phyloP scores from a whole-genome alignment of 1,140 invertebrate species.

The Teleopsis dalmanni region DNA sequence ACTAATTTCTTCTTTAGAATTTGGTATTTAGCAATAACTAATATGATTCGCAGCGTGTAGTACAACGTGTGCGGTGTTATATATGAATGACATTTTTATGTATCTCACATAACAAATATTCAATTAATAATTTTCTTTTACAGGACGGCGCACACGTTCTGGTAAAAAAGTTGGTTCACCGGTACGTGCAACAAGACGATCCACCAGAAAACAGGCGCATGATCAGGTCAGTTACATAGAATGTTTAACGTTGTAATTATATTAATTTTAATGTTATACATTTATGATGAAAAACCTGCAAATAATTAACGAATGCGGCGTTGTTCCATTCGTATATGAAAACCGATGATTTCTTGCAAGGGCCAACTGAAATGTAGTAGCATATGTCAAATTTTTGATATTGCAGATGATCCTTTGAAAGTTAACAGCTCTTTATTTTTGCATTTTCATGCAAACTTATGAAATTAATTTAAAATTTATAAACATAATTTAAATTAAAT shows the following conservation, averaged over 20 bases:
- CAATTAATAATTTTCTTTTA: too few species aligned
- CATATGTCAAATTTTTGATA: neutral
- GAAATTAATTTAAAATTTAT: neutral
- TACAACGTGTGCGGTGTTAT: too few species aligned
- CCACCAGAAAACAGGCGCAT: slow-evolving; percentile 22
- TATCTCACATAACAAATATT: too few species aligned
- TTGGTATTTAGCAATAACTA: too few species aligned
- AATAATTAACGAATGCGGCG: slow-evolving; percentile 30
- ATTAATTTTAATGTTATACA: neutral
- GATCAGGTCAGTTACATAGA: slow-evolving; percentile 28
- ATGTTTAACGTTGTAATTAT: neutral
- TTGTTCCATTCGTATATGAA: slow-evolving; percentile 40
- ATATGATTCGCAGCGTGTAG: too few species aligned
- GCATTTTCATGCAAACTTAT: neutral
- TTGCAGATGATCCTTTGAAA: neutral
- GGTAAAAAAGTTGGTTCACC: slow-evolving; percentile 23
- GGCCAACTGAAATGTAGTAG: slow-evolving; percentile 42
- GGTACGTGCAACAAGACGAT: slow-evolving; percentile 23
- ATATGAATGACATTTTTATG: too few species aligned
- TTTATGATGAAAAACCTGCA: slow-evolving; percentile 33
- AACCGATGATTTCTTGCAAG: slow-evolving; percentile 38
- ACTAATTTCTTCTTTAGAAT: too few species aligned
- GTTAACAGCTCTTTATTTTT: neutral
- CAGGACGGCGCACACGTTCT: slow-evolving; percentile 36
- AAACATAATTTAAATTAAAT: neutral